These are phyloP conservation scores for Zosterops hypoxanthus DNA, from an alignment of 2,113 vertebrate species.

Conservation along the genomic window DNA sequence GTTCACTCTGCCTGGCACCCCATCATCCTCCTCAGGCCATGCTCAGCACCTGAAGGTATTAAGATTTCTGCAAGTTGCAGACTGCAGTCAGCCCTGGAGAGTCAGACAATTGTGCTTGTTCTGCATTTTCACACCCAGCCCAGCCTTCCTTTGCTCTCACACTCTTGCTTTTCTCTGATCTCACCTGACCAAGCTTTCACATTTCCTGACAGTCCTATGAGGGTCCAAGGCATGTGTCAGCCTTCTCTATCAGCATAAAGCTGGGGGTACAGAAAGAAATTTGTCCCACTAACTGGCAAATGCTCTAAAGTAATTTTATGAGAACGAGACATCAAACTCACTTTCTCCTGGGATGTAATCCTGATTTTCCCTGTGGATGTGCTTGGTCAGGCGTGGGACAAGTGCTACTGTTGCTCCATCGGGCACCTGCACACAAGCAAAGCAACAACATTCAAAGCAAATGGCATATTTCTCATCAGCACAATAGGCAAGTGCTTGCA, in stretches of 20 bases:
- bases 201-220: not conserved
- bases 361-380: conserved; percentile 92
- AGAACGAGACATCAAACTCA: conserved; percentile 73
- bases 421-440: conserved; percentile 83
- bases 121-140: not conserved
- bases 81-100: not conserved
- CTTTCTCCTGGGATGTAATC: conserved; percentile 96
- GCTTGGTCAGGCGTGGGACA: conserved; percentile 92
- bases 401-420: conserved; percentile 94
- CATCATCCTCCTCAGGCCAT: not conserved
- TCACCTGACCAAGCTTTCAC: not conserved
- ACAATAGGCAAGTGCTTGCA: not conserved
- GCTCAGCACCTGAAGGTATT: not conserved
- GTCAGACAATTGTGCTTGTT: not conserved
- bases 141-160: not conserved
- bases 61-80: not conserved
- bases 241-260: not conserved
- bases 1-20: not conserved
- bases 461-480: not conserved
- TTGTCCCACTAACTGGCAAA: not conserved
- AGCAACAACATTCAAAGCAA: not conserved
- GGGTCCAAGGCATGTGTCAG: not conserved
- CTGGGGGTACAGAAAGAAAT: not conserved
- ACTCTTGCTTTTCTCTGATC: not conserved
- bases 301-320: not conserved